Conservation (phyloP, 2,113 vertebrate genomes). For the Paraplagusia blochii region DNA sequence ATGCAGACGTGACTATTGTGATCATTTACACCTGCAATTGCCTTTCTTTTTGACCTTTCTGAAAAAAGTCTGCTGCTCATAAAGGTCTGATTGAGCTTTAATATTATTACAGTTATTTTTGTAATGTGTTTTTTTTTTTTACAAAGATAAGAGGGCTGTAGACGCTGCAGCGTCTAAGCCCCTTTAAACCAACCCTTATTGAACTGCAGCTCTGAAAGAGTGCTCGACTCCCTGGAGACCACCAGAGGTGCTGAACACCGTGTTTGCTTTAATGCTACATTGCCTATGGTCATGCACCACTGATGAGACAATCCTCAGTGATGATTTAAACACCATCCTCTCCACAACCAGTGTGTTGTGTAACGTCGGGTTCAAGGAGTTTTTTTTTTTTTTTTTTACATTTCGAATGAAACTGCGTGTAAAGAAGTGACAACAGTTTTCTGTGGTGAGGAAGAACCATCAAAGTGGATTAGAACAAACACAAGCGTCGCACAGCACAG, state of each 20-base stretch:
- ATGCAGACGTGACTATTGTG: no score
- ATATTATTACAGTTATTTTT: no score
- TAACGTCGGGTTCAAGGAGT: background rate
- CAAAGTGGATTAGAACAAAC: no score
- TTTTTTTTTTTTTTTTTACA: background rate
- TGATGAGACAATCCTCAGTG: background rate
- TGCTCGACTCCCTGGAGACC: background rate
- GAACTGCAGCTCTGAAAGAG: background rate
- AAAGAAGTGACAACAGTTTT: background rate
- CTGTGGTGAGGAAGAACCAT: background rate
- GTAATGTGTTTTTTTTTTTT: no score
- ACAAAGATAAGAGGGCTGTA: no score
- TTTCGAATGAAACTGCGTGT: background rate
- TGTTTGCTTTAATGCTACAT: background rate
- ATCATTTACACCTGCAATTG: no score
- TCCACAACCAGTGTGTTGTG: background rate
- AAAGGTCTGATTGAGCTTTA: no score
- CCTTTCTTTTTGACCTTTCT: no score
- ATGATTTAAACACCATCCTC: background rate
- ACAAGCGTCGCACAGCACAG: no score
- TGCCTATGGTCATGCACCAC: background rate
- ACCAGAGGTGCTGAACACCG: background rate
- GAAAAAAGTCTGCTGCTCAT: no score
- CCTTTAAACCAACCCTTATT: background rate
- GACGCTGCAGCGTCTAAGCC: no score